Conservation (phyloP, 2,797 vertebrate genomes). For the Coccyzus lansbergi region DNA sequence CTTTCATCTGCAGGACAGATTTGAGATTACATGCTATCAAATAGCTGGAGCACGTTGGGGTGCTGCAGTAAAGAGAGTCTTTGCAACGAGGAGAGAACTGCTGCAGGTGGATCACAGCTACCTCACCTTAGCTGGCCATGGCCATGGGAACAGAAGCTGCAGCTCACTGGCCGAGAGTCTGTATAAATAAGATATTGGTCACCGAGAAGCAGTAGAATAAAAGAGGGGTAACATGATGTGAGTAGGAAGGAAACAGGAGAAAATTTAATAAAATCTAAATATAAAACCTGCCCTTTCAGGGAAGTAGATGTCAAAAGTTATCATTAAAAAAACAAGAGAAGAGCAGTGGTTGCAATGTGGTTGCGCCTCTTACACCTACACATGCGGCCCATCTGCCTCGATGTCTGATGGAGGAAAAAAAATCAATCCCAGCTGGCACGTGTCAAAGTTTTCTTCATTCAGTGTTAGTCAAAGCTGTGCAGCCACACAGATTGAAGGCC, state of each 20-base stretch:
- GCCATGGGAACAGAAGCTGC: neutral
- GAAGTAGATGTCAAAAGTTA: neutral
- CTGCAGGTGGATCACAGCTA: neutral
- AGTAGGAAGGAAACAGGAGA: neutral
- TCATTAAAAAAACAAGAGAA: neutral
- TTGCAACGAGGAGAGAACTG: neutral
- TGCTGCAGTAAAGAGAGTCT: neutral
- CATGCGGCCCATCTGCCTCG: neutral
- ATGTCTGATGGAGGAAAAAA: neutral
- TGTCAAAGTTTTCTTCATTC: neutral
- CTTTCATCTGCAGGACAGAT: neutral
- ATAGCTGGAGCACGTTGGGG: neutral
- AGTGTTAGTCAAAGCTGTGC: neutral
- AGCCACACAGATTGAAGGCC: neutral
- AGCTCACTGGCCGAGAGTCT: neutral
- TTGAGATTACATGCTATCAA: slow-evolving; percentile 17
- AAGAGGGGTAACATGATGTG: neutral
- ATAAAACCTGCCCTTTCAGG: neutral
- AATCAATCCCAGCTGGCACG: accelerated
- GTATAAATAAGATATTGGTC: neutral
- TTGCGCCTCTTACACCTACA: neutral
- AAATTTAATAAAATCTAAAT: neutral
- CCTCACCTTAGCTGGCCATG: neutral
- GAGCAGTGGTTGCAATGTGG: neutral
- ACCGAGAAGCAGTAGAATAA: neutral